Evolutionary conservation across 2,888 invertebrate species (phyloP).

Genomic region (Linnaemya tessellans): DNA sequence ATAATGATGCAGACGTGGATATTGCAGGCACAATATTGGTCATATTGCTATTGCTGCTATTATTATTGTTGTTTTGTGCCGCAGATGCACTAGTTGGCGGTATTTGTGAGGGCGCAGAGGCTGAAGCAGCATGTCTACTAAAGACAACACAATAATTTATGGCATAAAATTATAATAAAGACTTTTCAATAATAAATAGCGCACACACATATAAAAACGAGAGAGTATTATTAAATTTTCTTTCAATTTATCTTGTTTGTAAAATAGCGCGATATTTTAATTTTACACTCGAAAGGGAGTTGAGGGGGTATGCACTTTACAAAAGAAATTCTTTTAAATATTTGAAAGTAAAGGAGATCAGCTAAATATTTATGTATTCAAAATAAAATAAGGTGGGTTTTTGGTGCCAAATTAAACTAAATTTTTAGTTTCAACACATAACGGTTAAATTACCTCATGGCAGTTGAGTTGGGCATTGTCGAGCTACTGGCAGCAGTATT

Average conservation of each 20-base stretch:
- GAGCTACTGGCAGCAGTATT: constrained; percentile 41
- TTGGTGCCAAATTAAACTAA: neutral
- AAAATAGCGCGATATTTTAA: constrained; percentile 65
- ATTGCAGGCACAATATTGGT: constrained; percentile 58
- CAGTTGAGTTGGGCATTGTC: constrained; percentile 32
- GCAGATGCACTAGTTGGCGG: constrained; percentile 51
- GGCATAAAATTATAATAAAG: constrained; percentile 61
- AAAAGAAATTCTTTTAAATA: neutral
- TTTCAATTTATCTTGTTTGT: constrained; percentile 52
- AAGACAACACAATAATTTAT: constrained; percentile 64
- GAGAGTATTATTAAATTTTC: constrained; percentile 59
- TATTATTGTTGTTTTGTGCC: constrained; percentile 44
- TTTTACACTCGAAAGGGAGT: constrained; percentile 5
- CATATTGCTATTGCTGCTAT: constrained; percentile 53
- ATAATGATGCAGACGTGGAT: constrained; percentile 48
- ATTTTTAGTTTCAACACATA: constrained; percentile 11
- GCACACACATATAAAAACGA: constrained; percentile 66
- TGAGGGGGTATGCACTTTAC: constrained; percentile 14
- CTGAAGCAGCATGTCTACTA: constrained; percentile 66
- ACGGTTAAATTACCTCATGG: constrained; percentile 56
- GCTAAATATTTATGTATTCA: neutral
- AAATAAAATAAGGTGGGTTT: neutral
- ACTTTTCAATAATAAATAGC: constrained; percentile 38
- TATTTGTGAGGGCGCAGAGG: constrained; percentile 55
- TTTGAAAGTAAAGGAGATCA: neutral